A percentile compares a stretch with the other conserved stretches of the same genome.
Conservation (phyloP, 2,888 invertebrate species). For the Catonia carolina region DNA sequence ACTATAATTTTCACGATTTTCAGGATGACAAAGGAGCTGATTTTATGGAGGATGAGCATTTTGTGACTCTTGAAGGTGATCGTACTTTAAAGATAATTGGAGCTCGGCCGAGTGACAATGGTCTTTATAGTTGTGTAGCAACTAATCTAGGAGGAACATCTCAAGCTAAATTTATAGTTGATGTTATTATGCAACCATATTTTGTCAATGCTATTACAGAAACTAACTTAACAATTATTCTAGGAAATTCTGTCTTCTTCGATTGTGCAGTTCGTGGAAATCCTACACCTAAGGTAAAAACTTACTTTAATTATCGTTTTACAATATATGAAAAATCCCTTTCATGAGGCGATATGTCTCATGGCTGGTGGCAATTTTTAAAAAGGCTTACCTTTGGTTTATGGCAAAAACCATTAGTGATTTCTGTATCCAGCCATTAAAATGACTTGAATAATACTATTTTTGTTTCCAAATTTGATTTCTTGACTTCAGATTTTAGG, state of each 20-base stretch:
- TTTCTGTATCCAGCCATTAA: no score
- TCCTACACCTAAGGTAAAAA: slow-evolving; percentile 44
- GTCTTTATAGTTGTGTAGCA: slow-evolving; percentile 54
- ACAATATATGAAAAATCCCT: no score
- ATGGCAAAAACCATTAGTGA: no score
- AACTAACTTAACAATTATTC: slow-evolving; percentile 41
- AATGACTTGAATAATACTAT: no score
- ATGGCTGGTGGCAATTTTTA: no score
- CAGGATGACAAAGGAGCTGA: slow-evolving; percentile 28
- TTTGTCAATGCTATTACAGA: slow-evolving; percentile 36
- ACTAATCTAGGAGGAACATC: slow-evolving; percentile 53
- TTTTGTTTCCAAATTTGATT: no score
- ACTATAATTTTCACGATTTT: no score
- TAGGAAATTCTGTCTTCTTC: slow-evolving; percentile 44
- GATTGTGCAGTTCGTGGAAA: slow-evolving; percentile 46
- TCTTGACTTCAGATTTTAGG: no score
- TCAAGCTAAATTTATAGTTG: slow-evolving; percentile 47
- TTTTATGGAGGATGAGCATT: slow-evolving; percentile 30
- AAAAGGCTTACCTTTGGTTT: no score
- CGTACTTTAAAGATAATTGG: slow-evolving; percentile 31
- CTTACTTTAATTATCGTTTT: no score
- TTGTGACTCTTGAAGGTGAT: slow-evolving; percentile 28
- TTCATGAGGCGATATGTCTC: no score
- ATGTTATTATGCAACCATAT: slow-evolving; percentile 49
- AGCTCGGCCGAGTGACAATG: slow-evolving; percentile 42